Percentiles rank a stretch among this genome's conserved stretches.
phyloP scores from a whole-genome alignment of 2,797 vertebrate genomes.

The Monodelphis domestica region DNA sequence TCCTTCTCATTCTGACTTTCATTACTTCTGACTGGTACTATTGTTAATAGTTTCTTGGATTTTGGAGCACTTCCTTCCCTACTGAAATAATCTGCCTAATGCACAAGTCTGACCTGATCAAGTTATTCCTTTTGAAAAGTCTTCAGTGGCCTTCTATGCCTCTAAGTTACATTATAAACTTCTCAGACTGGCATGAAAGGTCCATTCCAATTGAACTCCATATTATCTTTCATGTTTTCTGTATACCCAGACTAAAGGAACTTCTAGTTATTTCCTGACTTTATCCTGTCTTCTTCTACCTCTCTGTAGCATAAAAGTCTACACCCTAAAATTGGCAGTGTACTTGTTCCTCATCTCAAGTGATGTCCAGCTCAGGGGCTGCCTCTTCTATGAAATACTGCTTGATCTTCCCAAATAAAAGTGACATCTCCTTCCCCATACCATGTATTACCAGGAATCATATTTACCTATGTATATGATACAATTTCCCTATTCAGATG shows the following conservation, averaged over 20 bases:
- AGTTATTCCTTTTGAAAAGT: neutral
- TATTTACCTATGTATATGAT: too few relatives aligned
- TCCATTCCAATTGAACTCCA: neutral
- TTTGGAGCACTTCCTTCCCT: neutral
- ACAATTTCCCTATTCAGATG: neutral
- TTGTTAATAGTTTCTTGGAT: neutral
- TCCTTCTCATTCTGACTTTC: too few relatives aligned
- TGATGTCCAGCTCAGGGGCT: neutral
- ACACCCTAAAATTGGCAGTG: neutral
- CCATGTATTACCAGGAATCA: neutral
- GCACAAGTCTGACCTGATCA: neutral
- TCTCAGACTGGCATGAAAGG: neutral
- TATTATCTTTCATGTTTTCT: neutral
- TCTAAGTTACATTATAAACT: neutral
- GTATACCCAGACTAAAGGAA: neutral
- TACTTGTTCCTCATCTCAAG: neutral
- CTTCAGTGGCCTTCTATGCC: neutral
- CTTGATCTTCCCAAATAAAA: neutral
- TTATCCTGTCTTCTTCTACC: neutral
- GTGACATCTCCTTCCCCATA: neutral
- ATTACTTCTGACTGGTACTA: neutral
- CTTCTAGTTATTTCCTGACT: neutral
- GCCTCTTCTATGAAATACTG: neutral
- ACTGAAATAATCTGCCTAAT: neutral
- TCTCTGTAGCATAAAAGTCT: neutral